Conservation (phyloP, 2,113 vertebrate species). For the Hiodon tergisus region DNA sequence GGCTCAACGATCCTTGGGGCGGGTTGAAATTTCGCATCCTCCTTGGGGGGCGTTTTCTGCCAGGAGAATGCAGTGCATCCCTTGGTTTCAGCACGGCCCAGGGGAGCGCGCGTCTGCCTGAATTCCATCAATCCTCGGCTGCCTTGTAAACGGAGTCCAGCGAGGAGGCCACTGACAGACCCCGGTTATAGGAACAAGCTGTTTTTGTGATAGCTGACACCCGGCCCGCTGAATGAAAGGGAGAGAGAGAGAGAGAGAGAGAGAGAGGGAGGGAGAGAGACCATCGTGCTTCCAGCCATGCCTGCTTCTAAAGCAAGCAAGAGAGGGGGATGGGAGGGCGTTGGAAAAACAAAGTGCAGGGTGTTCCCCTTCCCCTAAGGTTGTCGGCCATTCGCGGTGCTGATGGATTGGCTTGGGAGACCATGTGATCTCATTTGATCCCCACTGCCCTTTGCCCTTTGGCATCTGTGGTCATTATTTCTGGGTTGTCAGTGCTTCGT, state of each 20-base stretch:
- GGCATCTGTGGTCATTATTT: slow-evolving; percentile 77
- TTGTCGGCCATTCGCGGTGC: slow-evolving; percentile 40
- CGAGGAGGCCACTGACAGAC: slow-evolving; percentile 54
- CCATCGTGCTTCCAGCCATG: slow-evolving; percentile 30
- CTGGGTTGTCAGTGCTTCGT: slow-evolving; percentile 62
- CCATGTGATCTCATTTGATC: slow-evolving; percentile 65
- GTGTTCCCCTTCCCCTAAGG: slow-evolving; percentile 36
- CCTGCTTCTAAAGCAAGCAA: neutral
- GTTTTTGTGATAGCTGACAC: slow-evolving; percentile 72
- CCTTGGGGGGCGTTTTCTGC: neutral
- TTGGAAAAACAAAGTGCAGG: slow-evolving; percentile 45
- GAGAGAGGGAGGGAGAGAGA: no score
- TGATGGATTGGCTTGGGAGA: slow-evolving; percentile 46
- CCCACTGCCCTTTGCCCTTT: slow-evolving; percentile 62
- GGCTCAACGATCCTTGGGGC: no score
- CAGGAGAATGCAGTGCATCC: neutral
- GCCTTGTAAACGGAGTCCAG: slow-evolving; percentile 58
- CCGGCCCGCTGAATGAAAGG: slow-evolving; percentile 44
- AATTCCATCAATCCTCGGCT: slow-evolving; percentile 66
- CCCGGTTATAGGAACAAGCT: slow-evolving; percentile 73
- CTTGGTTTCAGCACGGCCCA: slow-evolving; percentile 37
- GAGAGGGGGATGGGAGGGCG: slow-evolving; percentile 26
- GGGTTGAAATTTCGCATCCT: neutral
- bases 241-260: slow-evolving; percentile 29
- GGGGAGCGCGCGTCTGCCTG: slow-evolving; percentile 44